Conservation (phyloP, 1,140 invertebrate species). For the Lordiphosa clarofinis region DNA sequence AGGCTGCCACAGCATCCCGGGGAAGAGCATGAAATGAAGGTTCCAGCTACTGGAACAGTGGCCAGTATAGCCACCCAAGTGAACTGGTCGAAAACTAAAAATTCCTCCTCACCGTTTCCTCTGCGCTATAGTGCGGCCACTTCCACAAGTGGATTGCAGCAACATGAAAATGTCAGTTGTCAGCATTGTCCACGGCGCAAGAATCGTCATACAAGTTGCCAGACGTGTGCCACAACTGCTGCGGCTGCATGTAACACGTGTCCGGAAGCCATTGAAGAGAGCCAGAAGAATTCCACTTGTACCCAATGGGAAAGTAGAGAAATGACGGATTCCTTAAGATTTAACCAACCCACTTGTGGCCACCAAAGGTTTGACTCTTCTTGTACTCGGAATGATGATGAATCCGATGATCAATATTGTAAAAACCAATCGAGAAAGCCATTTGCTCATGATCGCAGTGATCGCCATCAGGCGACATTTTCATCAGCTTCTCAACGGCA, state of each 20-base stretch:
- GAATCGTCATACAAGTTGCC: conserved; percentile 1
- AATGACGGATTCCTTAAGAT: too few relatives aligned
- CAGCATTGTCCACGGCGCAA: not conserved
- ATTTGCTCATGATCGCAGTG: too few relatives aligned
- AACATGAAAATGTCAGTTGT: not conserved
- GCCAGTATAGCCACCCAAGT: conserved; percentile 37
- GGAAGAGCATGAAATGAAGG: not conserved
- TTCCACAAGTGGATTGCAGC: conserved; percentile 20
- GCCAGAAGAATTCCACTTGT: too few relatives aligned
- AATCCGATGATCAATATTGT: too few relatives aligned
- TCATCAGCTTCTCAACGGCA: too few relatives aligned
- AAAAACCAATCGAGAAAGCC: too few relatives aligned
- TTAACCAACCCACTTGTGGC: too few relatives aligned
- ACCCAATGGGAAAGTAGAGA: too few relatives aligned
- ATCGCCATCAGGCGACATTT: too few relatives aligned
- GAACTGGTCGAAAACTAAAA: conserved; percentile 20
- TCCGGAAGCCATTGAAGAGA: not conserved
- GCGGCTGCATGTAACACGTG: conserved; percentile 9
- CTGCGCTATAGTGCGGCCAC: conserved; percentile 27
- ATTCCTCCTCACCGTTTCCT: conserved; percentile 2
- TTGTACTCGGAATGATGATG: too few relatives aligned
- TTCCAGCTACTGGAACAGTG: not conserved
- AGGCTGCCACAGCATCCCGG: not conserved
- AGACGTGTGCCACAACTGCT: not conserved
- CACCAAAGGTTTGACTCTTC: too few relatives aligned